Conservation (phyloP, 2,888 invertebrate species). For the Quadroppia sp. region DNA sequence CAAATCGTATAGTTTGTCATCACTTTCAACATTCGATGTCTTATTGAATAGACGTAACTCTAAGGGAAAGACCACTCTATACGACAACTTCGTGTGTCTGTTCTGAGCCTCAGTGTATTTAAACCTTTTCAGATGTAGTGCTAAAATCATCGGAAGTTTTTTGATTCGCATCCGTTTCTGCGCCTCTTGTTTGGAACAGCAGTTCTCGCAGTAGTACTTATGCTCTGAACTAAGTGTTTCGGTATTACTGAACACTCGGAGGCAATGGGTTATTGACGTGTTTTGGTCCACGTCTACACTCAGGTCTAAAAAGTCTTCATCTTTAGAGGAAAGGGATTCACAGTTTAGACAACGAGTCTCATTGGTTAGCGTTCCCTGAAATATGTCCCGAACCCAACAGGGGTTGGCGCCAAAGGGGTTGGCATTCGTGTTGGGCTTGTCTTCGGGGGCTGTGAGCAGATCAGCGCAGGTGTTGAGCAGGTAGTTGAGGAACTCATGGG, state of each 20-base stretch:
- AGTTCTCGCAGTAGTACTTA: conserved; percentile 99
- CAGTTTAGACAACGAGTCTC: conserved; percentile 99
- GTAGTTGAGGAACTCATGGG: conserved; percentile 99
- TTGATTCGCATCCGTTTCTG: conserved; percentile 94
- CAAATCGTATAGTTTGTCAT: conserved; percentile 94
- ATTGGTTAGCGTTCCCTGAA: conserved; percentile 98
- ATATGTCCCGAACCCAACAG: conserved; percentile 97
- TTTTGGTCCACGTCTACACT: conserved; percentile 99
- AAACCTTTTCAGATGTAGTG: conserved; percentile 93
- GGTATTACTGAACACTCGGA: conserved; percentile 95
- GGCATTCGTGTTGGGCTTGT: conserved; percentile 43
- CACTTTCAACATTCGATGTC: conserved; percentile 90
- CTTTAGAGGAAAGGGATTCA: conserved; percentile 68
- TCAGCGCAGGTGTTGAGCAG: conserved; percentile 97
- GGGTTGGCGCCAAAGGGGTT: conserved; percentile 59
- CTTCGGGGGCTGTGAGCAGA: conserved; percentile 62
- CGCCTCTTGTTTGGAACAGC: conserved; percentile 98
- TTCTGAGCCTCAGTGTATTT: conserved; percentile 98
- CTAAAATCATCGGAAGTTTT: conserved; percentile 94
- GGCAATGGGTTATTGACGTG: conserved; percentile 96
- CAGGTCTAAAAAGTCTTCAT: conserved; percentile 97
- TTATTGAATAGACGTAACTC: conserved; percentile 93
- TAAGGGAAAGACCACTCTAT: conserved; percentile 96
- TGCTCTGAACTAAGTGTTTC: conserved; percentile 98
- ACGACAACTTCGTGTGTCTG: conserved; percentile 97